phyloP scores from a whole-genome alignment of 2,888 invertebrate genomes.

The Baccha elongata region DNA sequence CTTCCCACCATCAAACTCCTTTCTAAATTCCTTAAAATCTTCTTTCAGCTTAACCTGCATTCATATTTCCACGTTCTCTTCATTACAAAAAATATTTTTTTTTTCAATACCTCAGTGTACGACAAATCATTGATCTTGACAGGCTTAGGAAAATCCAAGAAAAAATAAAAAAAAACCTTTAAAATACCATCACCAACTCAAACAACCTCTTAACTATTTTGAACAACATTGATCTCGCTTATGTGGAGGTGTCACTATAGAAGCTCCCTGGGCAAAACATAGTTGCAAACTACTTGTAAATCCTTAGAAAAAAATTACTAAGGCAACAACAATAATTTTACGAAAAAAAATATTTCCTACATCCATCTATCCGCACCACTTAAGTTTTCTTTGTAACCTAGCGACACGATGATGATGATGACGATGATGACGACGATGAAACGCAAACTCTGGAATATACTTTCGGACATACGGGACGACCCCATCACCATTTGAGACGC shows the following conservation, averaged over 20 bases:
- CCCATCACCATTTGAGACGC: conserved; percentile 54
- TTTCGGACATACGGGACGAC: conserved; percentile 29
- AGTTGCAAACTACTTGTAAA: conserved; percentile 35
- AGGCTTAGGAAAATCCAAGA: not conserved
- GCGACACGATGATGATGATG: not conserved
- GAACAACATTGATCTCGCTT: conserved; percentile 22
- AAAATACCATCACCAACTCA: conserved; percentile 19
- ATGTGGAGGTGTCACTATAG: conserved; percentile 54
- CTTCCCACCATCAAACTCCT: conserved; percentile 18
- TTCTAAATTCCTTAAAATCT: conserved; percentile 3
- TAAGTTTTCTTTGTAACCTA: conserved; percentile 56
- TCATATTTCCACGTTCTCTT: conserved; percentile 22
- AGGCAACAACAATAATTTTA: conserved; percentile 27
- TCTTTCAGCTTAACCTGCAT: not conserved
- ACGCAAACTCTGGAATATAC: not conserved
- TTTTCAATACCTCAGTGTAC: conserved; percentile 16
- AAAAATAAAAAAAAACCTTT: not conserved
- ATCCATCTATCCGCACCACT: conserved; percentile 45
- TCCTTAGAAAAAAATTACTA: conserved; percentile 3
- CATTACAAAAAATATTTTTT: conserved; percentile 31
- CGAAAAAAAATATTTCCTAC: conserved; percentile 47
- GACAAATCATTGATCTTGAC: conserved; percentile 60
- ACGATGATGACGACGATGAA: not conserved
- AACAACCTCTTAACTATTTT: conserved; percentile 42
- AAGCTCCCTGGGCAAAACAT: conserved; percentile 37